phyloP scores from a whole-genome alignment of 2,113 vertebrate genomes.

The Budorcas taxicolor region DNA sequence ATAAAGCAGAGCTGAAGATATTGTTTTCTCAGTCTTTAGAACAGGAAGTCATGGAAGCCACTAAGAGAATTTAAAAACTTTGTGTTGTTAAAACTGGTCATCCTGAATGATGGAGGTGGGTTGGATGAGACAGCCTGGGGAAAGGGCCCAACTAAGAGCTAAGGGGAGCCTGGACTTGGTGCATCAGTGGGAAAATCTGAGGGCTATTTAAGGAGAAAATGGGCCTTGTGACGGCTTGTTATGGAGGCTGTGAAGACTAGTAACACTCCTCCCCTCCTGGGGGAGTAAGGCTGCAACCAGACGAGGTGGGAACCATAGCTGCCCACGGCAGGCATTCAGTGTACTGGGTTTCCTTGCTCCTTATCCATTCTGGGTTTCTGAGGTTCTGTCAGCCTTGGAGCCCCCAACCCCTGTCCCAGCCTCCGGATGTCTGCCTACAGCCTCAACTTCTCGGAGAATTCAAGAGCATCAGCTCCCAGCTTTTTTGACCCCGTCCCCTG shows the following conservation, averaged over 20 bases:
- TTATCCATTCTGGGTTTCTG: background rate
- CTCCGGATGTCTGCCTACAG: background rate
- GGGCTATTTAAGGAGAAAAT: background rate
- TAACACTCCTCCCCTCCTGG: background rate
- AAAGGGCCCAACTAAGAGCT: background rate
- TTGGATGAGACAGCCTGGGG: background rate
- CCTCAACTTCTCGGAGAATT: background rate
- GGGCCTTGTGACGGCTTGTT: background rate
- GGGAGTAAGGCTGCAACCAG: background rate
- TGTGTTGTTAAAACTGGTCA: background rate
- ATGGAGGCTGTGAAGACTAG: too few species aligned
- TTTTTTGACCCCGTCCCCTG: background rate
- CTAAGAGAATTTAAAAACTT: background rate
- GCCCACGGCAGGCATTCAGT: fast-evolving
- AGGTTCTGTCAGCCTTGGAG: background rate
- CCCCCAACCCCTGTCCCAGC: background rate
- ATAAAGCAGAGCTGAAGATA: background rate
- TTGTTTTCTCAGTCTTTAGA: background rate
- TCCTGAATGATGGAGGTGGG: background rate
- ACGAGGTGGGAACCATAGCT: fast-evolving
- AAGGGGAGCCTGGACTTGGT: background rate
- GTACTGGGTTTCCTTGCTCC: background rate
- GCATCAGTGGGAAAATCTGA: background rate
- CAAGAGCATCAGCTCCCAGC: background rate
- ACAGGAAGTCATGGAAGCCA: background rate